Evolutionary conservation across 2,113 vertebrate species (phyloP).

Genomic region (Suricata suricatta): DNA sequence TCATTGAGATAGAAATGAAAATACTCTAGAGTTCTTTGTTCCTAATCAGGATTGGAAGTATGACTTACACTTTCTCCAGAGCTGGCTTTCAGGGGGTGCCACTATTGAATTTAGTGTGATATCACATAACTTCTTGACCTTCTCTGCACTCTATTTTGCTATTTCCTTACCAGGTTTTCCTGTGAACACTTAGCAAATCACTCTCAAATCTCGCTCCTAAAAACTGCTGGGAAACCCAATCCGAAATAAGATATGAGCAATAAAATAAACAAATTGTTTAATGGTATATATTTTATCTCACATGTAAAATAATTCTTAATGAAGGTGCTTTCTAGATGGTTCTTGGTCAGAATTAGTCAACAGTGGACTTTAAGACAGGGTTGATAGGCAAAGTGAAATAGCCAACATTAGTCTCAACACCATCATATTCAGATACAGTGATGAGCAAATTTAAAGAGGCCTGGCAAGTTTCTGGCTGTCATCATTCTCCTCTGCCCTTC

Average conservation of each 20-base stretch:
- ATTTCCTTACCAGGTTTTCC: neutral
- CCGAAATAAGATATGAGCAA: neutral
- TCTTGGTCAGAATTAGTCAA: neutral
- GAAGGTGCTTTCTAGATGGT: neutral
- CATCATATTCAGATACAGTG: neutral
- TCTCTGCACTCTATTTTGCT: neutral
- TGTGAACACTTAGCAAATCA: neutral
- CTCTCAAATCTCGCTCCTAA: neutral
- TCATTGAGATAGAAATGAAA: neutral
- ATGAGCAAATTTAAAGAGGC: neutral
- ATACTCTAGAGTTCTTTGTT: neutral
- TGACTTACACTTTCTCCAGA: neutral
- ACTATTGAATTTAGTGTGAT: neutral
- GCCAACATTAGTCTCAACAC: neutral
- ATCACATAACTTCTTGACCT: neutral
- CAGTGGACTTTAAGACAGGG: neutral
- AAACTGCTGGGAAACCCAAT: neutral
- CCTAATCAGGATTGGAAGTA: neutral
- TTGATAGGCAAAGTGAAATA: neutral
- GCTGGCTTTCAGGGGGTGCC: neutral
- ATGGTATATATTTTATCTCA: neutral
- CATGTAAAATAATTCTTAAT: neutral
- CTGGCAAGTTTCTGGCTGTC: neutral
- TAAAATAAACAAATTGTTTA: neutral
- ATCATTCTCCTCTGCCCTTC: neutral